A percentile compares a stretch with the other conserved stretches of the same genome.
Conservation (phyloP, 2,888 invertebrate species). For the Plagodis dolabraria region DNA sequence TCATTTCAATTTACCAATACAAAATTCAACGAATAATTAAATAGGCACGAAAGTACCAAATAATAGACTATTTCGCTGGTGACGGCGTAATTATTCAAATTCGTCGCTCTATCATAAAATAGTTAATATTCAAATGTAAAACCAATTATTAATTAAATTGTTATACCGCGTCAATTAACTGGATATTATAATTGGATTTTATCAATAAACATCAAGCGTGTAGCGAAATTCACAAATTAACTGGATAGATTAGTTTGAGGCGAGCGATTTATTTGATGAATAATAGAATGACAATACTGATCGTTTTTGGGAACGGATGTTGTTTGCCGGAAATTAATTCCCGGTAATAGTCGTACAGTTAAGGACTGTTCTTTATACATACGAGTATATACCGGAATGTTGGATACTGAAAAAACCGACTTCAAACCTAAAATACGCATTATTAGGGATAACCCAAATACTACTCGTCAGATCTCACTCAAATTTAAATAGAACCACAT, state of each 20-base stretch:
- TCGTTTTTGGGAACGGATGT: no score
- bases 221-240: conserved; percentile 27
- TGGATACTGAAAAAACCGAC: no score
- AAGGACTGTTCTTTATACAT: no score
- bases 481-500: no score
- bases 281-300: conserved; percentile 4
- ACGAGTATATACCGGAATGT: no score
- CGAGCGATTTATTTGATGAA: conserved; percentile 14
- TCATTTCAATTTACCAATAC: conserved; percentile 1
- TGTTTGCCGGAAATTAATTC: no score
- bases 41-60: conserved; percentile 1
- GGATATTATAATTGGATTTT: conserved; percentile 45
- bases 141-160: conserved; percentile 41
- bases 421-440: no score
- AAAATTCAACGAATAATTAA: conserved; percentile 11
- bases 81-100: conserved; percentile 23
- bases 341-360: no score
- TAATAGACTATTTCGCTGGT: conserved; percentile 14
- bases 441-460: no score
- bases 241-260: conserved; percentile 16
- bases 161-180: conserved; percentile 38
- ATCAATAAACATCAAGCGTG: conserved; percentile 41
- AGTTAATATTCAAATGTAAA: conserved; percentile 37
- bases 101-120: conserved; percentile 22
- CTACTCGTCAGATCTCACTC: no score